phyloP scores from a whole-genome alignment of 2,888 invertebrate genomes.

The Hyposoter didymator region DNA sequence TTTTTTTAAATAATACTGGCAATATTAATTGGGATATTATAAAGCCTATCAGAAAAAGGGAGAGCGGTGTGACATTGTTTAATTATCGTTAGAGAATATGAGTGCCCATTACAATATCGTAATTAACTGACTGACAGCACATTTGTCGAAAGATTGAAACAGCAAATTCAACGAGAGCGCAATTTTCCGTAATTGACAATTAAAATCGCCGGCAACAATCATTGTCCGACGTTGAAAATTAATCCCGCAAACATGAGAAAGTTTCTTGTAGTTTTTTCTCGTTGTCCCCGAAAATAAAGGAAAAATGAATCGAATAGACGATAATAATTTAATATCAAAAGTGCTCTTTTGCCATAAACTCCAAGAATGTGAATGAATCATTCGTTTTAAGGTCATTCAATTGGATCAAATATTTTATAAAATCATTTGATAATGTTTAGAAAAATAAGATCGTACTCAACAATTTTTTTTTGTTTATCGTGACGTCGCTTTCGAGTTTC shows the following conservation, averaged over 20 bases:
- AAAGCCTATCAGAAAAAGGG: background rate
- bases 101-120: conserved; percentile 34
- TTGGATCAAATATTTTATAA: background rate
- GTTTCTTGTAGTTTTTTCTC: background rate
- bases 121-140: conserved; percentile 53
- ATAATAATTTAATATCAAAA: background rate
- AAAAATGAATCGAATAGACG: background rate
- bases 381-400: background rate
- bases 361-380: background rate
- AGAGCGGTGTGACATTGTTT: conserved; percentile 43
- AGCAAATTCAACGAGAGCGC: background rate
- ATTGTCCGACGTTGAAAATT: background rate
- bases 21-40: conserved; percentile 52
- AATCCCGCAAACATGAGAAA: background rate
- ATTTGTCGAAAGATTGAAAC: conserved; percentile 47
- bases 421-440: background rate
- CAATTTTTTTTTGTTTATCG: background rate
- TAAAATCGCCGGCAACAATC: background rate
- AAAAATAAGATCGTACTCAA: background rate
- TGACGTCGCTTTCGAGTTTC: background rate
- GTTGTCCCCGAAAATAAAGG: background rate
- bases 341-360: background rate
- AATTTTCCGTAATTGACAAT: background rate
- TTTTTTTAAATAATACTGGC: background rate
- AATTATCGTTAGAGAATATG: conserved; percentile 53